These are phyloP conservation scores for Crax fasciolata DNA, from an alignment of 2,797 vertebrate genomes.

Conservation along the genomic window DNA sequence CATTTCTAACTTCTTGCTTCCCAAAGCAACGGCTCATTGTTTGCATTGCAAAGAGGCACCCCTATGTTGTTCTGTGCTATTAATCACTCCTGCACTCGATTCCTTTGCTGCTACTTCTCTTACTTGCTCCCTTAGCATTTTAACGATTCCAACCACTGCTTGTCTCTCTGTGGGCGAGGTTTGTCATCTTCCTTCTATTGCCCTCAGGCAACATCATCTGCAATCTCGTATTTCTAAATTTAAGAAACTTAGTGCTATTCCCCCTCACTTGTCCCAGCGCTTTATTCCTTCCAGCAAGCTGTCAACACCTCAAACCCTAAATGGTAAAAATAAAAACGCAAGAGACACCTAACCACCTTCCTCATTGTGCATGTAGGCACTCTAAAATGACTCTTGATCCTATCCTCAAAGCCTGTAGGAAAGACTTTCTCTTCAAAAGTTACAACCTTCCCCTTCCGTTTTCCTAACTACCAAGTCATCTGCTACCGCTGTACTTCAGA, in stretches of 20 bases:
- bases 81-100: neutral
- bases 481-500: neutral
- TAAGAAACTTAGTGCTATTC: neutral
- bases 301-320: conserved; percentile 42
- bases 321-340: neutral
- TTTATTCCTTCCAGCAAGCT: conserved; percentile 27
- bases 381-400: neutral
- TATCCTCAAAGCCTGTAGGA: neutral
- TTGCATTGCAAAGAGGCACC: neutral
- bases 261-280: neutral
- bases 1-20: neutral
- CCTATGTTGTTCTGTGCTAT: neutral
- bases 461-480: neutral
- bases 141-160: neutral
- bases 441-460: neutral
- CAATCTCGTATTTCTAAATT: neutral
- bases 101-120: neutral
- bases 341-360: neutral
- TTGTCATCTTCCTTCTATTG: neutral
- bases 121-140: neutral
- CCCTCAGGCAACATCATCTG: conserved; percentile 8
- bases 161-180: neutral
- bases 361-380: fast-evolving
- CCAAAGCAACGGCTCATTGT: neutral
- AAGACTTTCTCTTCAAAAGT: neutral